phyloP scores from a whole-genome alignment of 2,113 vertebrate genomes.

The Lycaon pictus region DNA sequence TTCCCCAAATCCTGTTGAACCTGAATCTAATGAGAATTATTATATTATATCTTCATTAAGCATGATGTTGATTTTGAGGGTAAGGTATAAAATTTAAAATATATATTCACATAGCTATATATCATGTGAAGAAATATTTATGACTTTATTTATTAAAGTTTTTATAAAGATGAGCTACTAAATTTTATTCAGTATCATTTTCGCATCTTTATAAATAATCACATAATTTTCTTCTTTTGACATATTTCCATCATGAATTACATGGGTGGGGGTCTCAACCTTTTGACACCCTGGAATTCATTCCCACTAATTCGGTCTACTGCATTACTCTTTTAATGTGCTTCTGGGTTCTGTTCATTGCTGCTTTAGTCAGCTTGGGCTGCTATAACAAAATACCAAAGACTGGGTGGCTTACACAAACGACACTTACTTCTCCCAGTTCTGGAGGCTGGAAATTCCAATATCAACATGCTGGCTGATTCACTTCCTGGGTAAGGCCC shows the following conservation, averaged over 20 bases:
- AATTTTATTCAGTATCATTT: conserved; percentile 25
- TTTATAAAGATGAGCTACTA: neutral
- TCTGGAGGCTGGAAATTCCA: neutral
- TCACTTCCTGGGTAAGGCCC: neutral
- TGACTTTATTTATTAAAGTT: neutral
- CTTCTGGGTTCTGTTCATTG: conserved; percentile 16
- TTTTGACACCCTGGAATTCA: neutral
- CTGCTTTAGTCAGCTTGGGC: neutral
- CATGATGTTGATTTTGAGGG: neutral
- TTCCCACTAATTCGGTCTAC: neutral
- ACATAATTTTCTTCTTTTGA: conserved; percentile 4
- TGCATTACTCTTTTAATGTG: neutral
- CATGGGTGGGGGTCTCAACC: neutral
- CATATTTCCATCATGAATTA: conserved; percentile 21
- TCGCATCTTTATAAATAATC: neutral
- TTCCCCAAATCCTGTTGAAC: neutral
- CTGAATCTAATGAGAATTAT: conserved; percentile 8
- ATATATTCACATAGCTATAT: neutral
- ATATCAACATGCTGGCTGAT: neutral
- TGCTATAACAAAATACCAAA: neutral
- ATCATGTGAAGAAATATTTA: neutral
- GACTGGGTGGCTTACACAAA: neutral
- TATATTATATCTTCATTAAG: neutral
- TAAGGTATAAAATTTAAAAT: conserved; percentile 21
- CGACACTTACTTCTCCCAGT: neutral